These are phyloP conservation scores for Thalassarche chlororhynchos DNA, from an alignment of 2,113 vertebrate genomes.

Conservation along the genomic window DNA sequence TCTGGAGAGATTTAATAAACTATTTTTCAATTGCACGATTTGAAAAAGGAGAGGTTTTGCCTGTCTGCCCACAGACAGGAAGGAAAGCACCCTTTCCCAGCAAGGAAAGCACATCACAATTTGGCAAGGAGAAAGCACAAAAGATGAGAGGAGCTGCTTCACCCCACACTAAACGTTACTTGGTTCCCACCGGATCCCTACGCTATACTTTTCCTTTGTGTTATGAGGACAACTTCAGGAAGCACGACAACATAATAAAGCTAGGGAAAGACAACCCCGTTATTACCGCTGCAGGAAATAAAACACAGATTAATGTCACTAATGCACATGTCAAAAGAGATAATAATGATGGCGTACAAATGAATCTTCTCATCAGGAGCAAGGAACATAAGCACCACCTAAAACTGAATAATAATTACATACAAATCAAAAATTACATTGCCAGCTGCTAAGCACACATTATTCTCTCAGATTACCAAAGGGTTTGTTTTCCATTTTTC, in stretches of 20 bases:
- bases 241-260: constrained; percentile 74
- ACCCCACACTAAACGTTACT: constrained; percentile 36
- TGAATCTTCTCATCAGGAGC: constrained; percentile 71
- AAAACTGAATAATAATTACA: constrained; percentile 76
- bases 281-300: constrained; percentile 77
- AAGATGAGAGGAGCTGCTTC: constrained; percentile 40
- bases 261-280: constrained; percentile 69
- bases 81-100: background rate
- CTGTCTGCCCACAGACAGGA: background rate
- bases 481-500: constrained; percentile 72
- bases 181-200: constrained; percentile 31
- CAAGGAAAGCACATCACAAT: background rate
- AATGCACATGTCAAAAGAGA: constrained; percentile 69
- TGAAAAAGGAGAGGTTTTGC: background rate
- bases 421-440: constrained; percentile 71
- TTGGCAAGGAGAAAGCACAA: constrained; percentile 23
- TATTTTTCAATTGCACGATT: background rate
- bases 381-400: constrained; percentile 68
- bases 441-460: constrained; percentile 72
- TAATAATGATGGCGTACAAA: constrained; percentile 76
- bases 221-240: constrained; percentile 48
- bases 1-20: background rate
- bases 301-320: constrained; percentile 78
- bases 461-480: constrained; percentile 65
- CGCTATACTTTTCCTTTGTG: constrained; percentile 64